Base-by-base conservation (phyloP, 2,113 vertebrate genomes). In the Nannospalax galili region DNA sequence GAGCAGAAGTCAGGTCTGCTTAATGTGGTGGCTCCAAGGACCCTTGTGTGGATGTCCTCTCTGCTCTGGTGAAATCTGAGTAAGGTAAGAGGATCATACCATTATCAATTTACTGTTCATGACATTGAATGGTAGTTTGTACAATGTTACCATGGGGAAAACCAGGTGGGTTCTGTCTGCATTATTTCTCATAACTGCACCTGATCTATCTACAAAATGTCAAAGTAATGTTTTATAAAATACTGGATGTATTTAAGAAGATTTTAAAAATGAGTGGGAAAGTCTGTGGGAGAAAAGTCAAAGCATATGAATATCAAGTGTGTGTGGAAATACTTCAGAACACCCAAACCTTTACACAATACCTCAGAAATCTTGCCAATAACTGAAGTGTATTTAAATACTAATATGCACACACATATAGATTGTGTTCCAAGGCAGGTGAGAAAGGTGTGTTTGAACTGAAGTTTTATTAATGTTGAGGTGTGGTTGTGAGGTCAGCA, bases 241-340 rank as follows among this genome's bases (percentile, higher is more conserved):
- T 42, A 20, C 3, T 64, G 40, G 15, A 17, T 14, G 42, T n/a
- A 48, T 60, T 88, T 64, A 93, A 75, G 64, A 4, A 91, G 24
- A 90, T 70, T 14, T 24, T 42, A 22, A 56, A 73, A 77, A 32
- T 58, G 3, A 67, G 15, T 85, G 19, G 17, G 22, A 86, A 89
- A 42, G 20, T 64, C 56, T 58, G 10, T 65, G 48, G 78, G 28
- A 75, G 45, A 69, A 17, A 74, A 86, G 3, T 22, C 42, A 26
- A 69, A 48, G 14, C 48, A 75, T 42, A 69, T 62, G 11, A 45
- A 52, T 79, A 88, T 74, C 64, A 60, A 79, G 64, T 11, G 10
- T 84, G 32, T 28, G 28, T 91, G 73, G 58, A 87, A 73, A 93
- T 93, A 88, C 37, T 88, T 88, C 37, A 64, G 32, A 86, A 52